Base-by-base conservation (phyloP, 1,140 invertebrate genomes). In the Leptinotarsa lineolata region DNA sequence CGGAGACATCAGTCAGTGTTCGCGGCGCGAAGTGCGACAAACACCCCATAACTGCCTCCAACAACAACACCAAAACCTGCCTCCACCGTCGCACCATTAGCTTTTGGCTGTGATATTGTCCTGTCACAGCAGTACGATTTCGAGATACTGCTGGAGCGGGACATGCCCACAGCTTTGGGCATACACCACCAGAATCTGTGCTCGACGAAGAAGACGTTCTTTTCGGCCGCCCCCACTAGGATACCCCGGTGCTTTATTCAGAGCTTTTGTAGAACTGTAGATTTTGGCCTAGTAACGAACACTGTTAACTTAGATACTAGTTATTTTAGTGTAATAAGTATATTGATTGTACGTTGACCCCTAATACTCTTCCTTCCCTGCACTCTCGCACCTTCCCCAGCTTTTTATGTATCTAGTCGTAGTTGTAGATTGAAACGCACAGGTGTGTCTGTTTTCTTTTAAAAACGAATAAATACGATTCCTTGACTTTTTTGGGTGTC, bases 101-200 rank as follows among this genome's bases (percentile, higher is more conserved):
- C 64, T 74, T 84, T 86, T 87, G 85, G 86, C 91, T 88, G 87
- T 91, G 90, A 94, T 95, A 95, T 95, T 95, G 93, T 95, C 93
- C 92, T 94, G 93, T 94, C 93, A 95, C 93, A 95, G 93, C 93
- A 95, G 93, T 95, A 94, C 89, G 89, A 87, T 85, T 85, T 84
- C 83, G 85, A 85, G 85, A 87, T 94, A 94, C 93, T 94, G 93
- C 92, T 94, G 92, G 89, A 88, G 87, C 92, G 89, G 93, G 93
- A 93, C 93, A 95, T 93, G 88, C 88, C 88, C 91, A 90, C 83
- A 87, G 86, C 85, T 81, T 85, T 80, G 71, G 68, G 48, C 44
- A 54, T 30, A 63, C 46, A 18, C 22, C 44, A 60, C 64, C 48
- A 21, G 68, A 21, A 54, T 54, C n/a, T 16, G 48, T 54, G 48